These are phyloP conservation scores for Microctonus aethiopoides DNA, from an alignment of 2,888 invertebrate genomes.

Conservation along the genomic window DNA sequence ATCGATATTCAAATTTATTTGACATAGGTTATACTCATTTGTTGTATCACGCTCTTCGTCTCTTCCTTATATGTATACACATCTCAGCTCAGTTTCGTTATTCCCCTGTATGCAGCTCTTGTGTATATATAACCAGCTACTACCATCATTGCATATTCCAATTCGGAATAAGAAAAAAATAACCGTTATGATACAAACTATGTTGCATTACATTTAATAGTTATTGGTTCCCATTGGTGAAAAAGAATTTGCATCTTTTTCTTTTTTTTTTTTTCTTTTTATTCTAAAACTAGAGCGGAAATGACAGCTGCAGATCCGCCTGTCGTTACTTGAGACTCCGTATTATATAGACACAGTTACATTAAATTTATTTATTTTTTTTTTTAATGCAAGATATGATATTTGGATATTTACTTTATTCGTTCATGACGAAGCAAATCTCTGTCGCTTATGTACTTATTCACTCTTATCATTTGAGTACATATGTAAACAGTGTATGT, in stretches of 20 bases:
- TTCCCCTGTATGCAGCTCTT: slow-evolving; percentile 32
- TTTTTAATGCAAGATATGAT: no score
- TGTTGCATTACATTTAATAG: slow-evolving; percentile 30
- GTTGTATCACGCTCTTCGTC: slow-evolving; percentile 42
- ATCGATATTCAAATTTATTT: slow-evolving; percentile 68
- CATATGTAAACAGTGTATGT: no score
- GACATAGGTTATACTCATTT: slow-evolving; percentile 54
- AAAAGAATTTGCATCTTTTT: slow-evolving; percentile 46
- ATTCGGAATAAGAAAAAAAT: slow-evolving; percentile 31
- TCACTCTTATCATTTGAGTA: no score
- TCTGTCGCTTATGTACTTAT: no score
- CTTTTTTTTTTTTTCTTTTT: slow-evolving; percentile 38
- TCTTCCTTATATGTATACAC: slow-evolving; percentile 36
- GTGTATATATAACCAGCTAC: slow-evolving; percentile 38
- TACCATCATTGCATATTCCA: slow-evolving; percentile 25
- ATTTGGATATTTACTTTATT: no score
- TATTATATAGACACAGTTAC: slow-evolving; percentile 4
- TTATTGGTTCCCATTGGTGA: slow-evolving; percentile 22
- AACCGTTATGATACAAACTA: slow-evolving; percentile 51
- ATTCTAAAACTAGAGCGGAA: slow-evolving; percentile 46
- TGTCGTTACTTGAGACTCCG: no score
- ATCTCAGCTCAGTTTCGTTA: slow-evolving; percentile 26
- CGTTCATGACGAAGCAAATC: no score
- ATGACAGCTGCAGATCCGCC: slow-evolving; percentile 37
- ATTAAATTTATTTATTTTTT: not conserved